These are phyloP conservation scores for Brachionus angularis DNA, from an alignment of 1,140 invertebrate genomes.

Conservation along the genomic window DNA sequence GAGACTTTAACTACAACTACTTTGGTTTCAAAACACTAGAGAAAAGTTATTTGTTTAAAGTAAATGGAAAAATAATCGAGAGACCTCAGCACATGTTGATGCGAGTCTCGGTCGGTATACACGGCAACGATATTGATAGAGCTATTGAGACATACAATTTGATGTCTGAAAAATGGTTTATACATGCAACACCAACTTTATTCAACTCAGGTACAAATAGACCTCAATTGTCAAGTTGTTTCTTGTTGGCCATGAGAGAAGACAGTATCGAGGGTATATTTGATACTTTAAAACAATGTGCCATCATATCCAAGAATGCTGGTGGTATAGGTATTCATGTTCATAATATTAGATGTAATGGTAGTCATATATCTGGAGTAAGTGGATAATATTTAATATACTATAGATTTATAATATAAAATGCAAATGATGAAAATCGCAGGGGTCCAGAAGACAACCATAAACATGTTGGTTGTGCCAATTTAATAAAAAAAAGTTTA, in stretches of 20 bases:
- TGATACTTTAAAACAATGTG: slow-evolving; percentile 86
- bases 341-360: slow-evolving; percentile 87
- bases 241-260: slow-evolving; percentile 85
- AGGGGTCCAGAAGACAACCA: background rate
- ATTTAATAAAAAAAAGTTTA: background rate
- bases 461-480: background rate
- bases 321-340: slow-evolving; percentile 95
- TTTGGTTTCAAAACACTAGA: slow-evolving; percentile 98
- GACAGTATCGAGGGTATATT: slow-evolving; percentile 99
- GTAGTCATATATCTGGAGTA: slow-evolving; percentile 79
- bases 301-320: slow-evolving; percentile 90
- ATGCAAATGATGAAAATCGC: background rate
- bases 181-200: slow-evolving; percentile 92
- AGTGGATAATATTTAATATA: slow-evolving; percentile 45
- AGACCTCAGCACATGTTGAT: slow-evolving; percentile 98
- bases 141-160: slow-evolving; percentile 95
- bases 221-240: slow-evolving; percentile 91
- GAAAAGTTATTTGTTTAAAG: slow-evolving; percentile 86
- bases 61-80: slow-evolving; percentile 87
- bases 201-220: slow-evolving; percentile 86
- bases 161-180: slow-evolving; percentile 91
- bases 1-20: slow-evolving; percentile 95
- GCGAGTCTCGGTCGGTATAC: slow-evolving; percentile 93
- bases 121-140: slow-evolving; percentile 83
- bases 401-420: background rate